Base-by-base conservation (phyloP, 2,888 invertebrate species). In the Tenthredo mesomela region DNA sequence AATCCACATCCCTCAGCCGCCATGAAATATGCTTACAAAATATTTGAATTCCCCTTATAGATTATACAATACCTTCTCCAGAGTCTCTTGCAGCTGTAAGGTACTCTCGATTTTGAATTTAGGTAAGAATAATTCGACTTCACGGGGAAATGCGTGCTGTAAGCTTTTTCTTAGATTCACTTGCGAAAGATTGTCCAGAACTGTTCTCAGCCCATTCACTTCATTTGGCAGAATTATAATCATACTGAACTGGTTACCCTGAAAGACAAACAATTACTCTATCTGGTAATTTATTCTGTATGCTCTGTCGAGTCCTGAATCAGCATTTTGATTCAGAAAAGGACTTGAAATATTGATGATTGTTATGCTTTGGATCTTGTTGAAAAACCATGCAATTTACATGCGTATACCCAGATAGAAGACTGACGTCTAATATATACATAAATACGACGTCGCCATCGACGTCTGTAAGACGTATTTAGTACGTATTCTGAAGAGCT, bases 61-160 rank as follows among this genome's bases (percentile, higher is more conserved):
- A n/a, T 71, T 40, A 15, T 25, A 77, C 54, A 90, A 93, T 93
- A 97, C 97, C 94, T 96, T 94, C n/a, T 94, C 92, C 75, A 98
- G 92, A n/a, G 95, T 90, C 0, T 94, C 93, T 15, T 94, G 94
- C 67, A 98, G 93, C 86, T 96, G 94, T n/a, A 97, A 95, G 86
- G 95, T 95, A 12, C 95, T 95, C 93, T 98, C 97, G 77, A 97
- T 95, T 92, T 96, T 97, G 92, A 98, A 98, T 92, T 96, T 97
- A 2, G 98, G 98, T 75, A 98, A 91, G 29, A 94, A 94, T 0
- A 98, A 95, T 54, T 95, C 93, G 1, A 97, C 96, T 91, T 96
- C 95, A 0, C 93, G 0, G 15, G 43, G 61, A 18, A 2, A 40
- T 12, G 18, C 10, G 10, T 43, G 18, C 15, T 67, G n/a, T 21